Evolutionary conservation across 2,113 vertebrate genomes (phyloP).

Genomic region (Mandrillus leucophaeus): DNA sequence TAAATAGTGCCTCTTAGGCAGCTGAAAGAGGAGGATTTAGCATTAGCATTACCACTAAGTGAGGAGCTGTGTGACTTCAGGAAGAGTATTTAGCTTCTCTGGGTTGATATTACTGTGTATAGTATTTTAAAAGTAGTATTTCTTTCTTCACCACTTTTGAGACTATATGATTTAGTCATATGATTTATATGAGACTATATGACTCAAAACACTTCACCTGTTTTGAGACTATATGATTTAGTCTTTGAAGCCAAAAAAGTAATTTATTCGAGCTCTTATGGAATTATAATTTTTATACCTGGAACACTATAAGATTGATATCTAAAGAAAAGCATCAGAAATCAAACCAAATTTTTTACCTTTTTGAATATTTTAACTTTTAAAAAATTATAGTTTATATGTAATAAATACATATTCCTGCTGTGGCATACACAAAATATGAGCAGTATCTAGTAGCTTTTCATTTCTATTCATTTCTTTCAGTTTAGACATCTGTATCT

Average conservation of each 20-base stretch:
- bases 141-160: background rate
- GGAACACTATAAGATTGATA: background rate
- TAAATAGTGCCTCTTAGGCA: background rate
- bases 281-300: background rate
- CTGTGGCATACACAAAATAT: background rate
- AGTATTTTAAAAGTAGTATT: background rate
- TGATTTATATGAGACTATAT: too few relatives aligned
- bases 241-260: background rate
- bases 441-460: background rate
- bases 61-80: background rate
- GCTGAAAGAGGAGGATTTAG: background rate
- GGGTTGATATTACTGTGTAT: background rate
- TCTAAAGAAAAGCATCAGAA: background rate
- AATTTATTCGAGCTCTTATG: background rate
- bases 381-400: background rate
- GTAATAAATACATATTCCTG: background rate
- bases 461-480: conserved; percentile 15
- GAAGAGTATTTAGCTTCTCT: background rate
- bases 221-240: background rate
- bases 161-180: background rate
- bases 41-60: background rate
- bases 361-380: conserved; percentile 27
- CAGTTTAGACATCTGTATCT: conserved; percentile 47
- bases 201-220: too few relatives aligned
- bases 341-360: background rate